These are phyloP conservation scores for Sclerurus mexicanus DNA, from an alignment of 2,113 vertebrate species.

Conservation along the genomic window DNA sequence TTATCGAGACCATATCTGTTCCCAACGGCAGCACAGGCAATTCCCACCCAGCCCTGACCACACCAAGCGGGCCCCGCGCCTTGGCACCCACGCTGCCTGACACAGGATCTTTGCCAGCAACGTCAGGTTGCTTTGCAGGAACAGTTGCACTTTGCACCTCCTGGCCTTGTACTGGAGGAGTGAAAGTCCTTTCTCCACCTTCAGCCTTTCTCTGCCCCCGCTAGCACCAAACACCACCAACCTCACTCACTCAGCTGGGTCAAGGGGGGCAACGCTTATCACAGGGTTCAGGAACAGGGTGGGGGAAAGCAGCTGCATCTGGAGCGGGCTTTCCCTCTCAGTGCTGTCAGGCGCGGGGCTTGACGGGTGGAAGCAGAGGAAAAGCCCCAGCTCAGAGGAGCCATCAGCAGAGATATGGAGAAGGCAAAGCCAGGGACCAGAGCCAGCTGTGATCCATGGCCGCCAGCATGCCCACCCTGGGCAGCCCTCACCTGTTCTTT, in stretches of 20 bases:
- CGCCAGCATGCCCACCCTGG: neutral
- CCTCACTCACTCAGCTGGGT: neutral
- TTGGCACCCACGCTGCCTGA: neutral
- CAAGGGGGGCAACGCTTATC: neutral
- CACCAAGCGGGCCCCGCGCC: rapidly evolving
- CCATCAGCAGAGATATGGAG: neutral
- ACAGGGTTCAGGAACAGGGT: neutral
- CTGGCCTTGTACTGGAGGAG: neutral
- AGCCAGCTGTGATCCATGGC: rapidly evolving
- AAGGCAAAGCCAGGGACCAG: neutral
- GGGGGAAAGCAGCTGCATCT: neutral
- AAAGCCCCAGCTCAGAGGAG: neutral
- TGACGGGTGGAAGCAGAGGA: neutral
- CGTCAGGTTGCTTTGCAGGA: neutral
- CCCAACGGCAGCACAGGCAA: neutral
- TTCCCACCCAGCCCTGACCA: neutral
- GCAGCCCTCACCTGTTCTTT: neutral
- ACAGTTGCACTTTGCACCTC: neutral
- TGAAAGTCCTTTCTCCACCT: neutral
- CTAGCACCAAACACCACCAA: rapidly evolving
- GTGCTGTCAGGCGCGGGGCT: neutral
- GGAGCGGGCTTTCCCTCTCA: neutral
- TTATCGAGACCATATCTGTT: neutral
- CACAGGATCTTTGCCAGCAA: neutral
- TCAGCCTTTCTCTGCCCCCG: neutral